A percentile compares a stretch with the other conserved stretches of the same genome.
Evolutionary conservation across 1,140 invertebrate species (phyloP).

Genomic region (Papilio polyxenes): DNA sequence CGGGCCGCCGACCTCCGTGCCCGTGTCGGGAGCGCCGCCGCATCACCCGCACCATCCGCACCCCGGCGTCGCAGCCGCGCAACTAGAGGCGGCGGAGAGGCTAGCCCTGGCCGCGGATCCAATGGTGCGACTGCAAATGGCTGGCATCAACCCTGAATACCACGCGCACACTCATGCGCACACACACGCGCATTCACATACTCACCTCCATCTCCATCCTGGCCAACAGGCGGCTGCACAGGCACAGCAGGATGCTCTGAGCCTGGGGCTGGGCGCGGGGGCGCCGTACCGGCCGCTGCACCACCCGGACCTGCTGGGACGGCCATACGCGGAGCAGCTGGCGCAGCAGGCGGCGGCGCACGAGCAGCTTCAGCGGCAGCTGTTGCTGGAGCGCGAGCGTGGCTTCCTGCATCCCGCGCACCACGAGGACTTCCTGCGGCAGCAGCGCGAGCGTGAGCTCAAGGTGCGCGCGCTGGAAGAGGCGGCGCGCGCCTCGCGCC

Average conservation of each 20-base stretch:
- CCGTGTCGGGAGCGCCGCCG: conserved; percentile 68
- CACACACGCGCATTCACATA: conserved; percentile 92
- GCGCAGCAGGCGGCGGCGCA: conserved; percentile 90
- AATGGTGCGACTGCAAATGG: conserved; percentile 91
- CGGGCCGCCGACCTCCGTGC: conserved; percentile 78
- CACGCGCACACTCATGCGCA: conserved; percentile 92
- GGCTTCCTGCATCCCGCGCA: conserved; percentile 84
- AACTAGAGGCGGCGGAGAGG: conserved; percentile 80
- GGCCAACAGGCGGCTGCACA: conserved; percentile 88
- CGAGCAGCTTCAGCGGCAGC: conserved; percentile 92
- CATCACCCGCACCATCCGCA: conserved; percentile 78
- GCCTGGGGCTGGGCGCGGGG: conserved; percentile 68
- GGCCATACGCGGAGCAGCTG: conserved; percentile 91
- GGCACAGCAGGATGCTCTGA: conserved; percentile 84
- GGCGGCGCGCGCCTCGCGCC: conserved; percentile 88
- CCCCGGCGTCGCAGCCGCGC: conserved; percentile 81
- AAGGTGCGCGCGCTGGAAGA: conserved; percentile 92
- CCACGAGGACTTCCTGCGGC: conserved; percentile 90
- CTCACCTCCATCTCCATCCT: conserved; percentile 93
- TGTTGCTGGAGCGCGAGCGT: conserved; percentile 90
- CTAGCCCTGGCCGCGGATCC: conserved; percentile 77
- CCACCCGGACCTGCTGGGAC: conserved; percentile 88
- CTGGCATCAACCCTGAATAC: conserved; percentile 89
- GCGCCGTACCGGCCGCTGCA: conserved; percentile 81
- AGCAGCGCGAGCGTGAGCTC: conserved; percentile 90